Base-by-base conservation (phyloP, 2,888 invertebrate genomes). In the Onchidella celtica region DNA sequence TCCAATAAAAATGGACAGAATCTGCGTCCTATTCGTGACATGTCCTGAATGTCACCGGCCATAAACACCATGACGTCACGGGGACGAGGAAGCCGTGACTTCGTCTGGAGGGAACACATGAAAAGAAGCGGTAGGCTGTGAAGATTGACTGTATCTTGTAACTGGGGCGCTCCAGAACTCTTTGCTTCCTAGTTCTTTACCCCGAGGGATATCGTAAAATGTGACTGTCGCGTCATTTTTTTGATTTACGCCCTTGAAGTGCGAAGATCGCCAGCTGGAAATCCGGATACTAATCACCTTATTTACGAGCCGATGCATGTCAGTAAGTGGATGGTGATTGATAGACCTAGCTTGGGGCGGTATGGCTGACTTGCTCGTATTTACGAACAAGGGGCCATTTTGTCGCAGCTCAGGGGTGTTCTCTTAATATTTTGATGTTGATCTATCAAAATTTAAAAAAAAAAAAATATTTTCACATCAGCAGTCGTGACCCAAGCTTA, bases 141-240 rank as follows among this genome's bases (percentile, higher is more conserved):
- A 47, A 47, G 47, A 47, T 47, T 47, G 6, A 61, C 61, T n/a
- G 9, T 61, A 17, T 61, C 55, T 17, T 17, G 17, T 55, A 55
- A 9, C 55, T 55, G 9, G 55, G 17, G 11, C 17, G 17, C 9
- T 55, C 55, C 55, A 14, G 11, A 14, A 14, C 17, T 55, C n/a
- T 61, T n/a, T 24, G 4, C 61, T 61, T 61, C 61, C 61, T 61
- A 61, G 27, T 61, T 61, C 61, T 61, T n/a, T 24, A 24, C 61
- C 61, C 61, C n/a, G 14, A 6, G 61, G 61, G 47, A 17, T 17
- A 47, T n/a, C 9, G 47, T 47, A 47, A 47, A 11, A 6, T 17
- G 6, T 47, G 47, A 11, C 47, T 11, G 47, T 17, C 47, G 17
- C 17, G 47, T 17, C 47, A 47, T 47, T 47, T 47, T 17, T 47